Conservation (phyloP, 2,888 invertebrate species). For the Tipula lateralis region DNA sequence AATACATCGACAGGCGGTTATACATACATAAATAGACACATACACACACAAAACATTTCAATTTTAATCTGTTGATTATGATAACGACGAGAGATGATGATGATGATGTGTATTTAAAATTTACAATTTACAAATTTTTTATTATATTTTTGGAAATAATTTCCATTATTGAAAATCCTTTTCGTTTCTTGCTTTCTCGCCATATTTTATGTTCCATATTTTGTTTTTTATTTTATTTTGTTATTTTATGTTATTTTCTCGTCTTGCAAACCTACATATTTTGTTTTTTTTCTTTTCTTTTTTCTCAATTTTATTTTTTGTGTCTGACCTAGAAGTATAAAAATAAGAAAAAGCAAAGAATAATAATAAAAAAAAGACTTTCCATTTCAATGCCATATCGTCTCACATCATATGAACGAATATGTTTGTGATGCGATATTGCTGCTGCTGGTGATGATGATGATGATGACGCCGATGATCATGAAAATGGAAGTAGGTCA, state of each 20-base stretch:
- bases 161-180: not conserved
- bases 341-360: slow-evolving; percentile 26
- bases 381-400: slow-evolving; percentile 29
- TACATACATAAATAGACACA: not conserved
- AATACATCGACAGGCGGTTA: not conserved
- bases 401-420: not conserved
- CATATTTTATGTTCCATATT: slow-evolving; percentile 26
- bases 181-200: not conserved
- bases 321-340: slow-evolving; percentile 28
- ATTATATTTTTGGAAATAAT: not conserved
- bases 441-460: not conserved
- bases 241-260: slow-evolving; percentile 25
- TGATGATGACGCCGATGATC: not conserved
- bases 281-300: not conserved
- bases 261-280: slow-evolving; percentile 29
- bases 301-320: slow-evolving; percentile 24
- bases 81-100: not conserved
- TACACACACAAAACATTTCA: not conserved
- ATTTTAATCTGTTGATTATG: not conserved
- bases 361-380: slow-evolving; percentile 28
- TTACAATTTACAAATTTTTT: not conserved
- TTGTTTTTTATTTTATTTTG: not conserved
- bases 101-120: slow-evolving; percentile 19
- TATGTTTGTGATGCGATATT: not conserved
- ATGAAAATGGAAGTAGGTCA: not conserved